Evolutionary conservation across 2,888 invertebrate species (phyloP).

Genomic region (Platycheirus rosarum): DNA sequence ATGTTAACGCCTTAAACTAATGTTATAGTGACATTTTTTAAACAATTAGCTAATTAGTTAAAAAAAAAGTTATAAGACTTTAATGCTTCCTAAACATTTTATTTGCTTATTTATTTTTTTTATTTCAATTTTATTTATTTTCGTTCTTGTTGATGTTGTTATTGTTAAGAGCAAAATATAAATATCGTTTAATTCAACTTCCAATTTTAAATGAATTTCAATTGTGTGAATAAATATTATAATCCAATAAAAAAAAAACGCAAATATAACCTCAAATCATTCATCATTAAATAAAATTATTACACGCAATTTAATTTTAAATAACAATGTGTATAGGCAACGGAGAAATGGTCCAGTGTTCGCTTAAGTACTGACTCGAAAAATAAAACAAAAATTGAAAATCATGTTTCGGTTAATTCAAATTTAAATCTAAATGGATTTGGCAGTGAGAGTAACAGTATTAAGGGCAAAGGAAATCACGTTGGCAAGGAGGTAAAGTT

Average conservation of each 20-base stretch:
- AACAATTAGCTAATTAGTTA: too few species aligned
- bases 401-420: slow-evolving; percentile 77
- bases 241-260: slow-evolving; percentile 16
- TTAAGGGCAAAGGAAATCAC: slow-evolving; percentile 75
- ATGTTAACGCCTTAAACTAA: too few species aligned
- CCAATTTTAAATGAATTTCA: slow-evolving; percentile 36
- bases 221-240: slow-evolving; percentile 30
- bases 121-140: background rate
- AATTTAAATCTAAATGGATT: slow-evolving; percentile 78
- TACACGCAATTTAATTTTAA: background rate
- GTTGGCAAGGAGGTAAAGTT: slow-evolving; percentile 77
- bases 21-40: too few species aligned
- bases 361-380: slow-evolving; percentile 77
- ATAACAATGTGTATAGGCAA: slow-evolving; percentile 73
- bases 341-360: slow-evolving; percentile 79
- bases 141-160: slow-evolving; percentile 21
- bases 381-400: slow-evolving; percentile 78
- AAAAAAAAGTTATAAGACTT: background rate
- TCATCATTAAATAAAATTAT: slow-evolving; percentile 39
- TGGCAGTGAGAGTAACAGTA: slow-evolving; percentile 75
- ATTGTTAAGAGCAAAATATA: slow-evolving; percentile 12
- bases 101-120: background rate
- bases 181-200: slow-evolving; percentile 28
- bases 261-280: slow-evolving; percentile 44
- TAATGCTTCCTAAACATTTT: slow-evolving; percentile 2